Base-by-base conservation (phyloP, 2,797 vertebrate genomes). In the Sebastes taczanowskii region DNA sequence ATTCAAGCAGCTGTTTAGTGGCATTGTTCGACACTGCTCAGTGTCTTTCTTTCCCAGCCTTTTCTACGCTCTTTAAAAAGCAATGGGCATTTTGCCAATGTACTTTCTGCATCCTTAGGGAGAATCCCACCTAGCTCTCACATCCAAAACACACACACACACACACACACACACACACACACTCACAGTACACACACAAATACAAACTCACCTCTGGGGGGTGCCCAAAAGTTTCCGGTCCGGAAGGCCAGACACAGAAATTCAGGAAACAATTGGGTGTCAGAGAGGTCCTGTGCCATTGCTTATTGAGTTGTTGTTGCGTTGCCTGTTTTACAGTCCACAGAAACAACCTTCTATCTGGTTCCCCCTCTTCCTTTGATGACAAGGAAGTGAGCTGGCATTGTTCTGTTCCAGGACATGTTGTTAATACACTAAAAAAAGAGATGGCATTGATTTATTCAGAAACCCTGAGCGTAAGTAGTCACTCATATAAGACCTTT, bases 251-350 rank as follows among this genome's bases (percentile, higher is more conserved):
- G 83, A 91, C 87, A 80, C 77, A 81, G 82, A 93, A 90, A 88
- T 77, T 90, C 93, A 94, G 94, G 94, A 96, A 96, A 94, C 84
- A 94, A 95, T 95, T 86, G 91, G 83, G 88, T 95, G 93, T 94
- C 86, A 84, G 85, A 81, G 82, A 87, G 90, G 86, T 84, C 81
- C 75, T 69, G 68, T 74, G 30, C 70, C 59, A 55, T 46, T 72
- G 64, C 71, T 77, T 64, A 75, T 56, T 77, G 82, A 74, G 79
- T 74, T 86, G 89, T 81, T 88, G 74, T 88, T 81, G 70, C 29
- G 18, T 74, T 22, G 34, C 80, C 74, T 29, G 65, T 86, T 86
- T 84, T 77, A 87, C 66, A 71, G 72, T 74, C 66, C 61, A n/a
- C 56, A 87, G 90, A 82, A 91, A 91, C 88, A 91, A 77, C 69